Base-by-base conservation (phyloP, 2,888 invertebrate genomes). In the Leistus spinibarbis region DNA sequence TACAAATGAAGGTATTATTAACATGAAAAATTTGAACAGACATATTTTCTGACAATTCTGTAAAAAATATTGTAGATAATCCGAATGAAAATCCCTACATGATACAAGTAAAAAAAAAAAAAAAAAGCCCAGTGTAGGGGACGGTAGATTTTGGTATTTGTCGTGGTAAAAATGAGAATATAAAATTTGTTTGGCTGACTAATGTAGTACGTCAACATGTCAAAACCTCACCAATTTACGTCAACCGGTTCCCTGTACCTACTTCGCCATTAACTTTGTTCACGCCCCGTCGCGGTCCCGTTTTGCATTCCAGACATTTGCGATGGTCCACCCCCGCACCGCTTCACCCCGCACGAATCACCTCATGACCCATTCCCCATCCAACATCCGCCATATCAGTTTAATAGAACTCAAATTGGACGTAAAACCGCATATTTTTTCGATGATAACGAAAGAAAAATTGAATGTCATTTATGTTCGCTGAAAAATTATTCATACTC, bases 121-220 rank as follows among this genome's bases (percentile, higher is more conserved):
- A n/a, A n/a, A 16, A 1, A 23, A 23, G 40, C 3, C 66, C 17
- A 9, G 72, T 40, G 16, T 27, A 65, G 66, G 65, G 66, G 65
- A 60, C 27, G 66, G 65, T 72, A 66, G 56, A 56, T 72, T 22
- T 72, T 72, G 65, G 65, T 72, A 72, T 72, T 72, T 72, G 40
- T 66, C 65, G 57, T 66, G 66, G 66, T 72, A 72, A 72, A 72
- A 72, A 72, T 71, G 70, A 70, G 54, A 17, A 63, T 54, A 69
- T 65, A 72, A 72, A 66, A 65, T 57, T 66, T 66, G 27, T 72
- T 72, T 72, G 27, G 72, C 66, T 72, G 66, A 72, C 72, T 72
- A 66, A 72, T 72, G 66, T 72, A 72, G 66, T 72, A 72, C 72
- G 72, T 72, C 72, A 72, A 72, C 72, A 72, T 72, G 72, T 72